Percentiles rank a stretch among this genome's conserved stretches.
phyloP scores from a whole-genome alignment of 1,140 invertebrate species.

The Drosophila busckii region DNA sequence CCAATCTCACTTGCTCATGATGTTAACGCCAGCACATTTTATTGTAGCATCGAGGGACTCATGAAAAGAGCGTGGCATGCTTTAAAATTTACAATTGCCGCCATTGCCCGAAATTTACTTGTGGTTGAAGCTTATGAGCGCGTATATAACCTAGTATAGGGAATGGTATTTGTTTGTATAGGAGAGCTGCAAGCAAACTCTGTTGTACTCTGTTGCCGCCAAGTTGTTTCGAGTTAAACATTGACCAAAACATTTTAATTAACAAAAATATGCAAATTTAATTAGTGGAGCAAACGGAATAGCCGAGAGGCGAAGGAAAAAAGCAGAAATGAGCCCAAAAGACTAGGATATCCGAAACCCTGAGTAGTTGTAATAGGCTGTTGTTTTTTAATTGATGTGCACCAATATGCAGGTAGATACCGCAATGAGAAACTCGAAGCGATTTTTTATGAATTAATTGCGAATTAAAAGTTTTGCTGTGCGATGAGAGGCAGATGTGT shows the following conservation, averaged over 20 bases:
- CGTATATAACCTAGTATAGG: no score
- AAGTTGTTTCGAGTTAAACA: slow-evolving; percentile 42
- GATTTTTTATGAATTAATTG: slow-evolving; percentile 53
- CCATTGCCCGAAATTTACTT: no score
- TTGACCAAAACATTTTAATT: slow-evolving; percentile 66
- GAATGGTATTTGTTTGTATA: neutral
- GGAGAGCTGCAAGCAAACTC: slow-evolving; percentile 6
- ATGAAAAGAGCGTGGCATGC: slow-evolving; percentile 24
- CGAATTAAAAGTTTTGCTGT: slow-evolving; percentile 45
- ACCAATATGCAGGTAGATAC: slow-evolving; percentile 9
- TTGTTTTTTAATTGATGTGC: slow-evolving; percentile 56
- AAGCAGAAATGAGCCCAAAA: neutral
- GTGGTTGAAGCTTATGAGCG: no score
- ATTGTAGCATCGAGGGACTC: slow-evolving; percentile 9
- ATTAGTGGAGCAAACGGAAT: slow-evolving; percentile 46
- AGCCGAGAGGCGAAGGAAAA: slow-evolving; percentile 1
- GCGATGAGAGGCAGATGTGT: slow-evolving; percentile 12
- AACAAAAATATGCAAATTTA: slow-evolving; percentile 76
- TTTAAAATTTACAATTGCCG: slow-evolving; percentile 47
- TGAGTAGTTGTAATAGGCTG: slow-evolving; percentile 13
- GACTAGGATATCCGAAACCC: slow-evolving; percentile 3
- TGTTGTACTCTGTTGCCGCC: slow-evolving; percentile 1
- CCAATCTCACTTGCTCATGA: slow-evolving; percentile 26
- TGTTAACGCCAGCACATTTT: slow-evolving; percentile 9
- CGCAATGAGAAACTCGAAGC: slow-evolving; percentile 5